These are phyloP conservation scores for Pelecanus crispus DNA, from an alignment of 2,113 vertebrate genomes.

Conservation along the genomic window DNA sequence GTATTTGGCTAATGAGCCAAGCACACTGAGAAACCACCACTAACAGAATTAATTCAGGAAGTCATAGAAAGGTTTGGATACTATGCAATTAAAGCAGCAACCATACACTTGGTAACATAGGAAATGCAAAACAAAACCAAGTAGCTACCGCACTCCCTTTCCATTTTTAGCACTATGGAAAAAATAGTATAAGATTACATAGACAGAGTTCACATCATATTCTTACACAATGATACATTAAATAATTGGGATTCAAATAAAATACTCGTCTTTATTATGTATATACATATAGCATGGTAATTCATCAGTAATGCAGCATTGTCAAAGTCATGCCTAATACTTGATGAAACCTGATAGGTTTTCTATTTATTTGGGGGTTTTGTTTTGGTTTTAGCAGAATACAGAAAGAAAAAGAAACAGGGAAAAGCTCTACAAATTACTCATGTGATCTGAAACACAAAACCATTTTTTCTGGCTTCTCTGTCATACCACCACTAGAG, in stretches of 20 bases:
- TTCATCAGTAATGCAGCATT: background rate
- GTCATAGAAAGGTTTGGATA: background rate
- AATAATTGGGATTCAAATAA: background rate
- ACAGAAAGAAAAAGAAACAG: background rate
- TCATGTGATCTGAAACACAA: background rate
- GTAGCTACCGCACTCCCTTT: background rate
- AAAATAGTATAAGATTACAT: background rate
- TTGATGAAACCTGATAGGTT: background rate
- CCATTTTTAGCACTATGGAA: background rate
- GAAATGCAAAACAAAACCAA: background rate
- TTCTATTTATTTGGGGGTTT: background rate
- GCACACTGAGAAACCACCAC: background rate
- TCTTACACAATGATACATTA: background rate
- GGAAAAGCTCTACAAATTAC: background rate
- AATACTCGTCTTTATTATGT: background rate
- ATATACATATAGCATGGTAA: background rate
- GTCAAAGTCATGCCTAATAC: background rate
- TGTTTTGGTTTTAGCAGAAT: background rate
- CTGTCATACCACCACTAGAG: background rate
- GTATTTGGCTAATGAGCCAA: background rate
- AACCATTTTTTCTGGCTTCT: background rate
- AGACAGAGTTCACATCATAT: background rate
- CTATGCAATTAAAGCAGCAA: background rate
- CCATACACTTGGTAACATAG: fast-evolving
- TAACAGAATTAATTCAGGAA: background rate